A percentile compares a stretch with the other conserved stretches of the same genome.
Evolutionary conservation across 2,888 invertebrate genomes (phyloP).

Genomic region (Aphrophora alni): DNA sequence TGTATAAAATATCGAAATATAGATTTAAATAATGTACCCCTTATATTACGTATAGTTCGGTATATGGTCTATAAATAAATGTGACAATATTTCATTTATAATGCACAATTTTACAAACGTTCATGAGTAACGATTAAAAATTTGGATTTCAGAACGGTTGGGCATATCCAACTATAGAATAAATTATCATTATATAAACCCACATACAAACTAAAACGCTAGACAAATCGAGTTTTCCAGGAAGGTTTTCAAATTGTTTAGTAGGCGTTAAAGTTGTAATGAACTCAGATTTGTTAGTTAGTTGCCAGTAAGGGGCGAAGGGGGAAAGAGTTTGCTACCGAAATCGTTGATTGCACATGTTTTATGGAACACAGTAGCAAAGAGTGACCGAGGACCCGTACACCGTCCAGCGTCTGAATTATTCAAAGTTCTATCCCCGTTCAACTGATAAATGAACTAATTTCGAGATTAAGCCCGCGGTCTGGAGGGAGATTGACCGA

Average conservation of each 20-base stretch:
- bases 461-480: conserved; percentile 29
- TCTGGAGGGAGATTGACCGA: not conserved
- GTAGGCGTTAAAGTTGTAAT: not conserved
- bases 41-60: too few species aligned
- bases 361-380: conserved; percentile 28
- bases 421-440: conserved; percentile 32
- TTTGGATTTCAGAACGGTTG: too few species aligned
- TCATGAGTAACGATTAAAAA: too few species aligned
- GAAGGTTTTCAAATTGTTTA: not conserved
- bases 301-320: not conserved
- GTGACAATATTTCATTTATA: too few species aligned
- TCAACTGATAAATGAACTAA: conserved; percentile 40
- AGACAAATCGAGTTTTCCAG: too few species aligned
- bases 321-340: not conserved
- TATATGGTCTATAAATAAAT: too few species aligned
- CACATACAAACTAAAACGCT: too few species aligned
- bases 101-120: too few species aligned
- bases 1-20: too few species aligned
- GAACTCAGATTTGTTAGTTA: not conserved
- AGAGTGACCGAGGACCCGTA: not conserved
- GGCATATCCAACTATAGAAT: too few species aligned
- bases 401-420: conserved; percentile 29
- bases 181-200: too few species aligned
- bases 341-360: conserved; percentile 34
- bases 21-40: too few species aligned